Evolutionary conservation across 2,888 invertebrate species (phyloP).

Genomic region (Eupithecia abbreviata): DNA sequence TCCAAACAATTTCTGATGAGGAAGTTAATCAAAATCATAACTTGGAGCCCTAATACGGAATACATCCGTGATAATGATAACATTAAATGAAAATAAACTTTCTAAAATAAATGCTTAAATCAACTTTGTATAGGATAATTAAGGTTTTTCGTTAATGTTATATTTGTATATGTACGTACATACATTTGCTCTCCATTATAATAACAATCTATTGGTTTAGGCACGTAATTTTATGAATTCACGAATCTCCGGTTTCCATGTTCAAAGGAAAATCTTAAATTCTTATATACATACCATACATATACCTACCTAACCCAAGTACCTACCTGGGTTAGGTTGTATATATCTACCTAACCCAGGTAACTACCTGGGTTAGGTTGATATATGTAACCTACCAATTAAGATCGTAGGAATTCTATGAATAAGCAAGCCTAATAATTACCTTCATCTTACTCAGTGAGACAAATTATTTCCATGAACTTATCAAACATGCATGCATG

Average conservation of each 20-base stretch:
- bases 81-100: neutral
- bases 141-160: constrained; percentile 13
- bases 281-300: too few relatives aligned
- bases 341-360: too few relatives aligned
- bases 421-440: neutral
- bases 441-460: neutral
- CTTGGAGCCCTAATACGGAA: neutral
- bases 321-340: too few relatives aligned
- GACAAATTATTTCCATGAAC: neutral
- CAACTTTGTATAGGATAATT: constrained; percentile 19
- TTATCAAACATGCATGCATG: neutral
- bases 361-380: too few relatives aligned
- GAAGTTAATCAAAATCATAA: neutral
- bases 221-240: constrained; percentile 34
- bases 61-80: neutral
- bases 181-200: constrained; percentile 43
- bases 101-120: neutral
- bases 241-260: neutral
- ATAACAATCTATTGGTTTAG: constrained; percentile 46
- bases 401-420: neutral
- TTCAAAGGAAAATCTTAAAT: constrained; percentile 1
- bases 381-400: neutral
- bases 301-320: too few relatives aligned
- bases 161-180: neutral
- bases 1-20: neutral